Conservation (phyloP, 2,888 invertebrate species). For the Ariolimax columbianus region DNA sequence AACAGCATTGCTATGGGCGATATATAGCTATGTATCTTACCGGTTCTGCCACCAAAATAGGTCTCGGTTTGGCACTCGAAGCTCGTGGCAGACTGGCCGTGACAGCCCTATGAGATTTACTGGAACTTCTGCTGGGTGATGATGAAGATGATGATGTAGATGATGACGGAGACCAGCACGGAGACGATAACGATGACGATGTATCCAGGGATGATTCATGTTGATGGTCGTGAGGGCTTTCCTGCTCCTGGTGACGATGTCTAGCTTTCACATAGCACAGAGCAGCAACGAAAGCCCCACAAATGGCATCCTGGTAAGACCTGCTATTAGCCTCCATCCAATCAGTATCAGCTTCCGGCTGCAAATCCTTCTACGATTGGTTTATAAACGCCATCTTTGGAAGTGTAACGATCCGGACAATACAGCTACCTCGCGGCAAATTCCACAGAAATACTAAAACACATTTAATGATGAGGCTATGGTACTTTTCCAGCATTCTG, state of each 20-base stretch:
- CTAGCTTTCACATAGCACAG: conserved; percentile 71
- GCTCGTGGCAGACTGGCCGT: not conserved
- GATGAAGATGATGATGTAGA: not conserved
- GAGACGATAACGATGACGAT: not conserved
- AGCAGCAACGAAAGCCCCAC: conserved; percentile 71
- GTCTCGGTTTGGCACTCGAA: conserved; percentile 27
- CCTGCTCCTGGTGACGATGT: conserved; percentile 47
- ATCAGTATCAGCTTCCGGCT: not conserved
- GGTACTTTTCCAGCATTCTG: no score
- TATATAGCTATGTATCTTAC: conserved; percentile 54
- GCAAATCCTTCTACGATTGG: not conserved
- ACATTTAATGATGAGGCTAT: no score
- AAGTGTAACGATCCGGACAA: no score
- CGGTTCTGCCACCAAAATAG: conserved; percentile 65
- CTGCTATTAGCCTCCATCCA: conserved; percentile 60
- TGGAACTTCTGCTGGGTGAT: not conserved
- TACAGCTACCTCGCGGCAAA: no score
- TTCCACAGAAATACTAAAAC: no score
- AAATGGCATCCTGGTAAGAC: conserved; percentile 71
- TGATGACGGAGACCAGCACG: not conserved
- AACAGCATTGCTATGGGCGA: no score
- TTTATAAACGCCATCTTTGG: no score
- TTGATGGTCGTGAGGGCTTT: conserved; percentile 16
- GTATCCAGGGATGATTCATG: conserved; percentile 4
- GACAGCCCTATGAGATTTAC: not conserved